Evolutionary conservation across 2,888 invertebrate species (phyloP).

Genomic region (Allolobophora icterica): DNA sequence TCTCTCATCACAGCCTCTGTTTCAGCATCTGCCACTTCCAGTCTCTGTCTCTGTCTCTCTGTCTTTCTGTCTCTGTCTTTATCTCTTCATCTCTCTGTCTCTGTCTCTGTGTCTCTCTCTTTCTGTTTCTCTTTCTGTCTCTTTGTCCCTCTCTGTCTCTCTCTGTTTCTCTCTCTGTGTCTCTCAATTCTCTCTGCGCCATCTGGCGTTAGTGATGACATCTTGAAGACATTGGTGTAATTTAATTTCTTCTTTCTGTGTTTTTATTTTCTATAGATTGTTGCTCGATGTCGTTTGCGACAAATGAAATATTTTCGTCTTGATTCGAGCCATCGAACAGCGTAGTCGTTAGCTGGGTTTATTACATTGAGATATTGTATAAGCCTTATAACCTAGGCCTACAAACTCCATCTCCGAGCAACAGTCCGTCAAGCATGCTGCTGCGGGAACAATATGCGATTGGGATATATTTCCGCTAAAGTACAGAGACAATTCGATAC

Average conservation of each 20-base stretch:
- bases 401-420: not conserved
- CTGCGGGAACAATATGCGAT: not conserved
- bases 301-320: not conserved
- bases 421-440: not conserved
- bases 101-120: no score
- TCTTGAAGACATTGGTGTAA: not conserved
- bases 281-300: not conserved
- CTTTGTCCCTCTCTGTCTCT: no score
- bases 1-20: no score
- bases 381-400: not conserved
- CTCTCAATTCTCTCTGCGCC: not conserved
- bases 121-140: no score
- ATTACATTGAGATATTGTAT: not conserved
- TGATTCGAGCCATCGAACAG: not conserved
- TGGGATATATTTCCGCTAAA: not conserved
- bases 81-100: not conserved
- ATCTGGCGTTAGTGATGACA: not conserved
- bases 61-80: not conserved
- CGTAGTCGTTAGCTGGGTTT: not conserved
- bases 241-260: not conserved
- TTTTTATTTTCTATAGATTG: not conserved
- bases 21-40: no score
- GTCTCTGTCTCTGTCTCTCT: no score
- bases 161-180: no score
- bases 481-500: not conserved